phyloP scores from a whole-genome alignment of 2,113 vertebrate genomes.

The Notarius quadriscutis region DNA sequence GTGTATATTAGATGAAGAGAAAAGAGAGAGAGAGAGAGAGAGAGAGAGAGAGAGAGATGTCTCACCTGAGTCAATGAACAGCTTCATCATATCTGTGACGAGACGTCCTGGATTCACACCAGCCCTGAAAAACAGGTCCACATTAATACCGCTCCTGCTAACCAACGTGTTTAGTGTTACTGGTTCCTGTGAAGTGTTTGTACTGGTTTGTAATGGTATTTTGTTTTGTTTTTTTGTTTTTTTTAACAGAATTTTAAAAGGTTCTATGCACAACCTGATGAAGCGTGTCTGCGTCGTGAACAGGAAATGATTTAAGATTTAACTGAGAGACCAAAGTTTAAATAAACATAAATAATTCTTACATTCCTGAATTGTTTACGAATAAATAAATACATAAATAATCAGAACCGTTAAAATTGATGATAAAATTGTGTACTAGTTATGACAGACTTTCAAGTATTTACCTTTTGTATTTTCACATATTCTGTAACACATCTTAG shows the following conservation, averaged over 20 bases:
- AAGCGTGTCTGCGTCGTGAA: too few relatives aligned
- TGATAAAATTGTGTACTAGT: background rate
- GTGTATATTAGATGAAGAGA: background rate
- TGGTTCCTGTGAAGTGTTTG: background rate
- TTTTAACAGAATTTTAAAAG: too few relatives aligned
- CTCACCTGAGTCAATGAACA: conserved; percentile 45
- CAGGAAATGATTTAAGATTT: background rate
- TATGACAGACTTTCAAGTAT: background rate
- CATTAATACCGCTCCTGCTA: background rate
- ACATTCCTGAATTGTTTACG: background rate
- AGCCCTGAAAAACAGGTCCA: conserved; percentile 19
- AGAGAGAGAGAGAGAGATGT: background rate
- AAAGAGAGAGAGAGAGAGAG: background rate
- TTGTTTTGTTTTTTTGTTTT: background rate
- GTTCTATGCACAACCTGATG: too few relatives aligned
- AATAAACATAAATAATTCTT: background rate
- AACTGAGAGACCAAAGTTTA: background rate
- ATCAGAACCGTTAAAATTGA: background rate
- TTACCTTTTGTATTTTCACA: background rate
- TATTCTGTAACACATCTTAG: background rate
- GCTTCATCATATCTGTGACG: conserved; percentile 49
- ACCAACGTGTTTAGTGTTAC: background rate
- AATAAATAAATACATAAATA: background rate
- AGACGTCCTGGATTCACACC: background rate
- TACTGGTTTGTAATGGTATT: background rate